phyloP scores from a whole-genome alignment of 2,113 vertebrate species.

The Vireo altiloquus region DNA sequence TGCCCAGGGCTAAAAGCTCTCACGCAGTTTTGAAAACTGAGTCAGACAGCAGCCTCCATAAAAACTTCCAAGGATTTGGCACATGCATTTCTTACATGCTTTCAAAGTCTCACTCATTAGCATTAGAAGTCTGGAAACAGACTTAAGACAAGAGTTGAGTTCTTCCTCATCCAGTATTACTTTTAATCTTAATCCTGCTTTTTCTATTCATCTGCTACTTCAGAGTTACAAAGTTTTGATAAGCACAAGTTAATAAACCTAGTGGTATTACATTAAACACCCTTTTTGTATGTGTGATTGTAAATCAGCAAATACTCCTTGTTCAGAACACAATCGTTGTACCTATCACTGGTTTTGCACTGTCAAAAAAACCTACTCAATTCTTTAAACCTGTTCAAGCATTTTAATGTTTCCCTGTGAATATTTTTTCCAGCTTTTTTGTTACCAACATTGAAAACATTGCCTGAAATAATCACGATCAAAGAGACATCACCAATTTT shows the following conservation, averaged over 20 bases:
- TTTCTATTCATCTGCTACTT: neutral
- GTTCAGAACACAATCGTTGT: neutral
- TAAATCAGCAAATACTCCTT: neutral
- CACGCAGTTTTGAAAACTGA: neutral
- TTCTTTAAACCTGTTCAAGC: neutral
- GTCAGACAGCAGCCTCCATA: neutral
- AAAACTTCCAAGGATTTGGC: neutral
- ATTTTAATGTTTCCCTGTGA: neutral
- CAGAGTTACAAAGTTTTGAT: neutral
- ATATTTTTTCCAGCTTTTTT: neutral
- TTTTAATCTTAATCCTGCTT: neutral
- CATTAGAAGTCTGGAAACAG: neutral
- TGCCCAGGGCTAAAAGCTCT: neutral
- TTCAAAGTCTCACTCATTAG: neutral
- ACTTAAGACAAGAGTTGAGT: neutral
- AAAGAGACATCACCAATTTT: neutral
- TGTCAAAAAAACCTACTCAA: neutral
- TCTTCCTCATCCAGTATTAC: neutral
- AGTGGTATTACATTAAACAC: neutral
- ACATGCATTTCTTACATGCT: neutral
- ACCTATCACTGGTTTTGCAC: fast-evolving
- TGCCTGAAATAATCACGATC: neutral
- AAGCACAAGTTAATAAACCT: neutral
- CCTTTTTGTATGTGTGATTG: neutral
- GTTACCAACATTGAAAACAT: neutral